These are phyloP conservation scores for Habropoda laboriosa DNA, from an alignment of 1,140 invertebrate genomes.

Conservation along the genomic window DNA sequence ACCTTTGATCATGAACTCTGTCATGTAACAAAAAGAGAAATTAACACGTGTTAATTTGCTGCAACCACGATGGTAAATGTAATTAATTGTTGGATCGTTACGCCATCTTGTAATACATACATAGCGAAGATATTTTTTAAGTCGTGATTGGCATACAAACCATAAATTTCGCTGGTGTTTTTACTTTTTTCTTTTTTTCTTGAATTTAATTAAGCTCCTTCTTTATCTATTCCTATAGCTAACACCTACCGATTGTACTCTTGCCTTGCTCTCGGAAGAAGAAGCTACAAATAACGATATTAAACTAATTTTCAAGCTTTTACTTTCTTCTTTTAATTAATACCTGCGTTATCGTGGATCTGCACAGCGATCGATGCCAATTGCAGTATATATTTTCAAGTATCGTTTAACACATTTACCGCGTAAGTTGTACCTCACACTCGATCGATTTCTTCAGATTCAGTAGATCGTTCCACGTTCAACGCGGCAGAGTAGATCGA, in stretches of 20 bases:
- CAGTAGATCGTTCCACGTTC: no score
- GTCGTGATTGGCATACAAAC: neutral
- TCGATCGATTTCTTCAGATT: no score
- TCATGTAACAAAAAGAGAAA: constrained; percentile 22
- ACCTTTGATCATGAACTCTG: constrained; percentile 5
- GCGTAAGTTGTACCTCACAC: no score
- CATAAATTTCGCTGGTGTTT: constrained; percentile 22
- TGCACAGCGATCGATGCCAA: no score
- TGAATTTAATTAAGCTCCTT: constrained; percentile 45
- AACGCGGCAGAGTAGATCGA: no score
- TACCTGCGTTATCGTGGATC: no score
- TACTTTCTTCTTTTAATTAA: no score
- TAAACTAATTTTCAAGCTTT: constrained; percentile 1
- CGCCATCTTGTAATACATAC: constrained; percentile 27
- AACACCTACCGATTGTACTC: constrained; percentile 51
- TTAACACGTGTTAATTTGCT: constrained; percentile 80
- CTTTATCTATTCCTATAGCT: constrained; percentile 46
- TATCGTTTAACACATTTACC: no score
- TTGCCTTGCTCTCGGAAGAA: constrained; percentile 42
- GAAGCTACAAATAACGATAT: no score
- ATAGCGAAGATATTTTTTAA: constrained; percentile 13
- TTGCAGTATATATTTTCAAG: no score
- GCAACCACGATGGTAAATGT: constrained; percentile 74
- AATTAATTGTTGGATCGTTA: constrained; percentile 61
- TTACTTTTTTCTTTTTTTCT: constrained; percentile 37